phyloP scores from a whole-genome alignment of 1,140 invertebrate genomes.

The Microplitis mediator region DNA sequence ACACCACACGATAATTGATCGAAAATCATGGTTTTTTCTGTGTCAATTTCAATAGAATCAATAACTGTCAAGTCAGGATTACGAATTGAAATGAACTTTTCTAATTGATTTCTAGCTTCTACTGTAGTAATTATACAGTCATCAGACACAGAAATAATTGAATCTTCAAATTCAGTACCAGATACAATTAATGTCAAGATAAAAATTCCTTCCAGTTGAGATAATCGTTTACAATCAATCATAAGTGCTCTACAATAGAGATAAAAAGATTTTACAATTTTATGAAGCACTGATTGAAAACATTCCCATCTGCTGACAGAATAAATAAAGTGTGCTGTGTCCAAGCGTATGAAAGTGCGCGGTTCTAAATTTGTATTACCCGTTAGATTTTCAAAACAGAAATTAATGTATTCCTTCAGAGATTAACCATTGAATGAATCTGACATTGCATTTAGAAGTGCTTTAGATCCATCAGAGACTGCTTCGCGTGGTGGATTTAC shows the following conservation, averaged over 20 bases:
- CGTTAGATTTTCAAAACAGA: neutral
- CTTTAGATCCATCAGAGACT: neutral
- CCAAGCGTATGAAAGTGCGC: neutral
- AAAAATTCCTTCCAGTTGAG: neutral
- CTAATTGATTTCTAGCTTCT: neutral
- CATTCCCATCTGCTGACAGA: neutral
- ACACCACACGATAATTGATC: too few relatives aligned
- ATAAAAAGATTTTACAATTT: neutral
- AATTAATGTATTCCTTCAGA: conserved; percentile 1
- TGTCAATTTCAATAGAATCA: too few relatives aligned
- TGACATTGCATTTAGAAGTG: neutral
- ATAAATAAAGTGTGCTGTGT: neutral
- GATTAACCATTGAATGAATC: neutral
- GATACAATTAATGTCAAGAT: neutral
- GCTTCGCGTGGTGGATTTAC: too few relatives aligned
- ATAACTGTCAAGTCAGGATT: too few relatives aligned
- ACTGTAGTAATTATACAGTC: neutral
- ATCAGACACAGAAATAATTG: neutral
- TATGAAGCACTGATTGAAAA: neutral
- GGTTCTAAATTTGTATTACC: neutral
- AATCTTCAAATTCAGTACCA: neutral
- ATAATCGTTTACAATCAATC: neutral
- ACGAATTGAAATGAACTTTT: too few relatives aligned
- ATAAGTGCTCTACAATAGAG: neutral
- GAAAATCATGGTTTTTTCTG: too few relatives aligned